phyloP scores from a whole-genome alignment of 1,140 invertebrate species.

The Aricia agestis region DNA sequence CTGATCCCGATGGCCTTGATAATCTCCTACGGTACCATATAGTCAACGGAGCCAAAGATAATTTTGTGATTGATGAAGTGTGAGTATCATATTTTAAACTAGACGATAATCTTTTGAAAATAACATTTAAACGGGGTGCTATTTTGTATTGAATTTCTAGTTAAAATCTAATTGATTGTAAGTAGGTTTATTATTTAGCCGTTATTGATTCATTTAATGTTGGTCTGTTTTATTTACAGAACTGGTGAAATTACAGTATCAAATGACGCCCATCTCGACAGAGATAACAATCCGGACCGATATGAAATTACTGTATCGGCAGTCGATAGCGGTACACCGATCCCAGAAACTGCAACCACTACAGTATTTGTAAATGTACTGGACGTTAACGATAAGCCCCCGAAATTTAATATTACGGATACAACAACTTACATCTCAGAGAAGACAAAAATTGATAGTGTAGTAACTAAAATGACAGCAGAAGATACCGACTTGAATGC shows the following conservation, averaged over 20 bases:
- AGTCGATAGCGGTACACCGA: slow-evolving; percentile 83
- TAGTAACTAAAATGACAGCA: slow-evolving; percentile 80
- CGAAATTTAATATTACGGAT: slow-evolving; percentile 82
- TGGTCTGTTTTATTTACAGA: slow-evolving; percentile 52
- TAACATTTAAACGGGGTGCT: too few relatives aligned
- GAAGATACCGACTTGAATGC: slow-evolving; percentile 84
- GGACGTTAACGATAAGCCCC: slow-evolving; percentile 91
- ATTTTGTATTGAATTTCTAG: too few relatives aligned
- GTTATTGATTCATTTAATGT: too few relatives aligned
- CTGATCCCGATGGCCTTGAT: slow-evolving; percentile 86
- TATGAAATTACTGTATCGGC: slow-evolving; percentile 85
- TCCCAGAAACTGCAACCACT: slow-evolving; percentile 85
- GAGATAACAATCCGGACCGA: slow-evolving; percentile 80
- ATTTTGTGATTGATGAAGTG: slow-evolving; percentile 86
- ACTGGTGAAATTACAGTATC: slow-evolving; percentile 85
- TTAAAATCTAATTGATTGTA: too few relatives aligned
- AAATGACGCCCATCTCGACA: slow-evolving; percentile 83
- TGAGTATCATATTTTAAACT: slow-evolving; percentile 50
- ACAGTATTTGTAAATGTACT: slow-evolving; percentile 83
- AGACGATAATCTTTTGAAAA: too few relatives aligned
- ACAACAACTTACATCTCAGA: slow-evolving; percentile 82
- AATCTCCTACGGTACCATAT: slow-evolving; percentile 84
- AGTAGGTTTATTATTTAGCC: too few relatives aligned
- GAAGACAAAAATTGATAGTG: slow-evolving; percentile 79
- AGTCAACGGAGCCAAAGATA: slow-evolving; percentile 84